Evolutionary conservation across 1,140 invertebrate genomes (phyloP).

Genomic region (Scaptomyza graminum): DNA sequence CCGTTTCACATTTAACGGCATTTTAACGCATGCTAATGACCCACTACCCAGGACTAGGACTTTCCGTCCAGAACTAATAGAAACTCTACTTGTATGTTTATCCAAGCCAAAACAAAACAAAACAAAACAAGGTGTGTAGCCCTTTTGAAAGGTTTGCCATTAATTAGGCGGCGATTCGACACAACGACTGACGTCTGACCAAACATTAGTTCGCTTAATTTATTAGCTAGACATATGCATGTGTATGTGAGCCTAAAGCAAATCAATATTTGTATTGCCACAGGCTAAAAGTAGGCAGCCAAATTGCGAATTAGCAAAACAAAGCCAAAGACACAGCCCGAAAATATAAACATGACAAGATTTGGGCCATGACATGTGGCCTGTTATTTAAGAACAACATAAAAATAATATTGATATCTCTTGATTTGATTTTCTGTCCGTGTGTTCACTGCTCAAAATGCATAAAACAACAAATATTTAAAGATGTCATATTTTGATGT

Average conservation of each 20-base stretch:
- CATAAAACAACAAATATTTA: too few species aligned
- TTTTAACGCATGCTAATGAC: conserved; percentile 81
- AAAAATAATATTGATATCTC: conserved; percentile 53
- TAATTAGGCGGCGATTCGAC: conserved; percentile 68
- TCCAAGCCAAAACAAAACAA: conserved; percentile 10
- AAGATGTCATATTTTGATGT: too few species aligned
- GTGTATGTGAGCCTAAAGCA: conserved; percentile 23
- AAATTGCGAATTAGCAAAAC: conserved; percentile 37
- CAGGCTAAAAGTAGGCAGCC: conserved; percentile 8
- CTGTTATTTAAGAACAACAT: conserved; percentile 14
- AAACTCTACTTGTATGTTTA: conserved; percentile 58
- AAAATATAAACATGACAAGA: conserved; percentile 1
- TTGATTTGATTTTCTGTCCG: conserved; percentile 6
- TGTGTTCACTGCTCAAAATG: too few species aligned
- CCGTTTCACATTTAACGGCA: conserved; percentile 79
- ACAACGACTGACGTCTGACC: conserved; percentile 57
- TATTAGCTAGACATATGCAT: conserved; percentile 52
- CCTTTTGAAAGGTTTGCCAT: conserved; percentile 77
- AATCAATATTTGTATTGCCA: conserved; percentile 62
- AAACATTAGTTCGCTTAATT: conserved; percentile 76
- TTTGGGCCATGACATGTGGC: conserved; percentile 13
- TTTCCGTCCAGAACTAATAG: conserved; percentile 14
- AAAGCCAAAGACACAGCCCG: conserved; percentile 7
- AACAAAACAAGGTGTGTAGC: conserved; percentile 65
- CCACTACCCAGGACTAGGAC: conserved; percentile 9